These are phyloP conservation scores for Dermatemys mawii DNA, from an alignment of 2,113 vertebrate species.

Conservation along the genomic window DNA sequence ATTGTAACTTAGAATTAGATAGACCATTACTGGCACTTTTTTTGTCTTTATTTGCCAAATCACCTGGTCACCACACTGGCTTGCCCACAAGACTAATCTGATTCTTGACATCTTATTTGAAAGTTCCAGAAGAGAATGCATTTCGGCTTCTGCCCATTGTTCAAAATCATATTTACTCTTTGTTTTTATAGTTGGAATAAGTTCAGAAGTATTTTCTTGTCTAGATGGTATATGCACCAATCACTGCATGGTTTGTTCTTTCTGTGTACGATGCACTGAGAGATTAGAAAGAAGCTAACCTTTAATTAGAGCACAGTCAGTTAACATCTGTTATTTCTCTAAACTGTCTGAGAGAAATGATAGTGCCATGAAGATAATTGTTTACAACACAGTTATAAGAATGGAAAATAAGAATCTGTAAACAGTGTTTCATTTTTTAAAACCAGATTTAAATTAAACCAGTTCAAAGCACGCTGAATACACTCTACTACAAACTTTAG, in stretches of 20 bases:
- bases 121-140: neutral
- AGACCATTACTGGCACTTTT: neutral
- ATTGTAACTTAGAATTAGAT: neutral
- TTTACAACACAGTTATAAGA: neutral
- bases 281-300: neutral
- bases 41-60: neutral
- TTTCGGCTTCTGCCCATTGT: neutral
- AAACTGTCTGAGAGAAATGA: neutral
- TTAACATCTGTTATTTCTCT: neutral
- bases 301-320: neutral
- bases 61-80: neutral
- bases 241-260: neutral
- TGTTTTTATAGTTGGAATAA: neutral
- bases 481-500: too few relatives aligned
- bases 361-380: neutral
- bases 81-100: neutral
- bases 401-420: neutral
- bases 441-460: neutral
- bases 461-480: neutral
- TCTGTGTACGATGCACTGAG: neutral
- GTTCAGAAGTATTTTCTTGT: neutral
- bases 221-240: neutral
- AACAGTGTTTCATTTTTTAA: neutral
- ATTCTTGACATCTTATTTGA: neutral
- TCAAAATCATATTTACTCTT: neutral